Percentiles rank a stretch among this genome's conserved stretches.
Conservation (phyloP, 2,888 invertebrate species). For the Eupithecia subfuscata region DNA sequence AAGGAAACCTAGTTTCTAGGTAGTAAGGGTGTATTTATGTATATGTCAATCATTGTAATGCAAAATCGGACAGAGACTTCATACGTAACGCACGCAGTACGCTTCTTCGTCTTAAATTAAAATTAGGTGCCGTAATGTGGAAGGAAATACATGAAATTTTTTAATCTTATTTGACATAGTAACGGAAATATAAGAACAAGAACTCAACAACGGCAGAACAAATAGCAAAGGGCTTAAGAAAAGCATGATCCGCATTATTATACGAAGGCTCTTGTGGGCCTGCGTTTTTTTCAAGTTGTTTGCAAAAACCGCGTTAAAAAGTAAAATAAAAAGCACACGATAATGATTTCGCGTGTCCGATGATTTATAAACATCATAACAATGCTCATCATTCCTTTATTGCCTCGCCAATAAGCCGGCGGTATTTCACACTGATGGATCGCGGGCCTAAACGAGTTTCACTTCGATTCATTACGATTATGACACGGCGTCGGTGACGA, state of each 20-base stretch:
- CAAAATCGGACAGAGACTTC: not conserved
- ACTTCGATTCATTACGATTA: constrained; percentile 59
- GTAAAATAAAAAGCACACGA: constrained; percentile 12
- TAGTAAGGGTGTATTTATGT: not conserved
- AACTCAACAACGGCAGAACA: not conserved
- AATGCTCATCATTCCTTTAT: constrained; percentile 37
- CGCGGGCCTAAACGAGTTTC: constrained; percentile 52
- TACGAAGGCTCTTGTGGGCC: not conserved
- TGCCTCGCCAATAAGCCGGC: constrained; percentile 40
- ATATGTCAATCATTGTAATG: not conserved
- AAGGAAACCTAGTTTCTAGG: not conserved
- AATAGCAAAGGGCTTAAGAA: not conserved
- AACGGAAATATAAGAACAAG: not conserved
- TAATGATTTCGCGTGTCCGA: constrained; percentile 32
- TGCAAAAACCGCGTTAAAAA: not conserved
- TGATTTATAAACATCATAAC: constrained; percentile 31
- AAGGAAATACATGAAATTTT: not conserved
- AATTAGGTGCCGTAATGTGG: not conserved
- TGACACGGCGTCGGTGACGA: constrained; percentile 47
- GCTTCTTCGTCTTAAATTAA: not conserved
- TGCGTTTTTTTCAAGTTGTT: not conserved
- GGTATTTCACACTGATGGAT: constrained; percentile 44
- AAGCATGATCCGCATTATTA: not conserved
- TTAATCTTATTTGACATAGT: not conserved
- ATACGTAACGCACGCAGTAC: no score